Base-by-base conservation (phyloP, 2,797 vertebrate species). In the Diglossa cyanea region DNA sequence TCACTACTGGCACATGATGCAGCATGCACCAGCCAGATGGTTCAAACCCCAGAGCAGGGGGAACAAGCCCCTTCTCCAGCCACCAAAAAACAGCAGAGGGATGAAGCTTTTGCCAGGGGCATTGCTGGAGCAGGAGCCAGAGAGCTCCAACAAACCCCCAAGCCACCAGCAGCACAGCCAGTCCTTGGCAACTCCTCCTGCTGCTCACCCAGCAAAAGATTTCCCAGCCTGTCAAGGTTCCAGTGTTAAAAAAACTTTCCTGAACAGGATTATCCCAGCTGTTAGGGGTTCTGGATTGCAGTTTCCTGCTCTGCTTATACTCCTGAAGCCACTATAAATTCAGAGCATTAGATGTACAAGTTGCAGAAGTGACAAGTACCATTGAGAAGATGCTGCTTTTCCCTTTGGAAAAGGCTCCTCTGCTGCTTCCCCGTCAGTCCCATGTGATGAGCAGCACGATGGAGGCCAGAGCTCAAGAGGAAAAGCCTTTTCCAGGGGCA, bases 401-500 rank as follows among this genome's bases (percentile, higher is more conserved):
- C 19, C 44, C 50, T 72, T 70, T 33, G 17, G 54, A 68, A 63
- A 78, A 80, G 14, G 39, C 18, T 58, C 9, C 31, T 58, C 48
- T 44, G 40, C 65, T 86, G 61, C 73, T 60, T 60, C 25, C 51
- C 6, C 2, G 42, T 48, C 70, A 63, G 31, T 33, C 7, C 45
- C 2, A 0, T 11, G 31, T 2, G 2, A 68, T 7, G 28, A 65
- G 65, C 0, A 4, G 40, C 18, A 3, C 0, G 10, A 10, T 11
- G 9, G 44, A 62, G 25, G 40, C 24, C 53, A 35, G 62, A 42
- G 17, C 40, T 18, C 4, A 0, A 15, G 51, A 51, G 42, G 24
- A 60, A 80, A 81, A 58, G 37, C 37, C 4, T 0, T 58, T 76
- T 33, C 45, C 35, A 67, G 61, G 17, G 6, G 12, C 18, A 54